phyloP scores from a whole-genome alignment of 2,888 invertebrate genomes.

The Trilocha varians region DNA sequence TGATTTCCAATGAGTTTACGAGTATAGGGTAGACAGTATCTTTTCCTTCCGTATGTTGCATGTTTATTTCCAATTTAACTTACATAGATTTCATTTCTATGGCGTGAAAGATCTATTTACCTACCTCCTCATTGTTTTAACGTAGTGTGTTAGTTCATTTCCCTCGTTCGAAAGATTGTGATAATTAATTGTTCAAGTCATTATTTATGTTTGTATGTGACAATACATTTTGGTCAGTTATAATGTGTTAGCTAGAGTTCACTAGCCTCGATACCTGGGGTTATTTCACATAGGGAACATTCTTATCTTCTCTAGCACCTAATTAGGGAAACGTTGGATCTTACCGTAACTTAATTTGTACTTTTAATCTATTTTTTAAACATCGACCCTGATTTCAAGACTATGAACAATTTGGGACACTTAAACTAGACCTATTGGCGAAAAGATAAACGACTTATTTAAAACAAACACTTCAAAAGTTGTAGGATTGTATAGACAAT shows the following conservation, averaged over 20 bases:
- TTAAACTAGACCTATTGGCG: not conserved
- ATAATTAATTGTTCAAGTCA: slow-evolving; percentile 25
- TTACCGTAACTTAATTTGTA: slow-evolving; percentile 2
- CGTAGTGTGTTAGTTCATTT: not conserved
- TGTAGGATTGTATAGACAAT: too few relatives aligned
- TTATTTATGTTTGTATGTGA: slow-evolving; percentile 24
- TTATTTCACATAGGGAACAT: slow-evolving; percentile 21
- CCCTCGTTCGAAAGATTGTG: slow-evolving; percentile 3
- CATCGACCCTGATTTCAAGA: too few relatives aligned
- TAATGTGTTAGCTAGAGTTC: slow-evolving; percentile 20
- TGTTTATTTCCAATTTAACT: too few relatives aligned
- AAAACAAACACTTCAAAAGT: slow-evolving; percentile 3
- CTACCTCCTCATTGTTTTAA: too few relatives aligned
- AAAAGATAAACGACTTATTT: slow-evolving; percentile 6
- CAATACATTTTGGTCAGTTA: slow-evolving; percentile 21
- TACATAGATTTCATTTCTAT: too few relatives aligned
- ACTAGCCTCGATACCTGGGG: slow-evolving; percentile 29
- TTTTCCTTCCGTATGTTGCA: too few relatives aligned
- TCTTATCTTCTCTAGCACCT: slow-evolving; percentile 8
- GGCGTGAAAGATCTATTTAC: too few relatives aligned
- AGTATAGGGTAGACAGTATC: too few relatives aligned
- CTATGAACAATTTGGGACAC: not conserved
- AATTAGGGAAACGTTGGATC: slow-evolving; percentile 11
- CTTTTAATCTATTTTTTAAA: too few relatives aligned
- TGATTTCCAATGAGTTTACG: too few relatives aligned